phyloP scores from a whole-genome alignment of 2,797 vertebrate species.

The Antrozous pallidus region DNA sequence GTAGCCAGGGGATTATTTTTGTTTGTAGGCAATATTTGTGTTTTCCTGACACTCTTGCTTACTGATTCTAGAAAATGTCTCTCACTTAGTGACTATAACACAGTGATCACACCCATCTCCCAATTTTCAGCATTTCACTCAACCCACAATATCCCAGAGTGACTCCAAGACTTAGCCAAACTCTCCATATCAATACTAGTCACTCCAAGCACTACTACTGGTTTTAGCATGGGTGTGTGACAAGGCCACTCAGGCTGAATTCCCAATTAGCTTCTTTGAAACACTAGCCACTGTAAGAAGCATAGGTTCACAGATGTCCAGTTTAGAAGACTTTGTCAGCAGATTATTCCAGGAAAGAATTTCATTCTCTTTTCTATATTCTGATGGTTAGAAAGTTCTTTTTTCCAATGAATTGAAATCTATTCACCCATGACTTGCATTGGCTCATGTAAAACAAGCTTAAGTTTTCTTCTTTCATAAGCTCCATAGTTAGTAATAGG shows the following conservation, averaged over 20 bases:
- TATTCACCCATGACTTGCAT: background rate
- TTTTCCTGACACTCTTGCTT: background rate
- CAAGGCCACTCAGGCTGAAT: background rate
- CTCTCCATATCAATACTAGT: background rate
- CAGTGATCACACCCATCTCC: background rate
- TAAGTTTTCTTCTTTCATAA: background rate
- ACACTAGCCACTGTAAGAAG: background rate
- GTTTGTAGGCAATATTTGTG: background rate
- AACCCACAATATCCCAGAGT: background rate
- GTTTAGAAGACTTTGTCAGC: background rate
- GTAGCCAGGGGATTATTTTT: background rate
- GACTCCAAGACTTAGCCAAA: background rate
- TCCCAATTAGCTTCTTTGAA: background rate
- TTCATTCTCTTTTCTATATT: background rate
- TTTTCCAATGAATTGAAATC: background rate
- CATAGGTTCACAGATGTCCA: background rate
- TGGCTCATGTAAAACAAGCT: background rate
- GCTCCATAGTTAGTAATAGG: background rate
- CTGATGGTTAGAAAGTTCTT: background rate
- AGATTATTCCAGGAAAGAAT: background rate
- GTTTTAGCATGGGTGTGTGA: background rate
- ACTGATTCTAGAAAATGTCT: background rate
- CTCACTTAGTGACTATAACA: background rate
- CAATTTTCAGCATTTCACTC: background rate
- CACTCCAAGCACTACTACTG: background rate